Evolutionary conservation across 2,888 invertebrate species (phyloP), one percentile per base, ranked within the genome.

Genomic region (Pachliopta kotzebuea): DNA sequence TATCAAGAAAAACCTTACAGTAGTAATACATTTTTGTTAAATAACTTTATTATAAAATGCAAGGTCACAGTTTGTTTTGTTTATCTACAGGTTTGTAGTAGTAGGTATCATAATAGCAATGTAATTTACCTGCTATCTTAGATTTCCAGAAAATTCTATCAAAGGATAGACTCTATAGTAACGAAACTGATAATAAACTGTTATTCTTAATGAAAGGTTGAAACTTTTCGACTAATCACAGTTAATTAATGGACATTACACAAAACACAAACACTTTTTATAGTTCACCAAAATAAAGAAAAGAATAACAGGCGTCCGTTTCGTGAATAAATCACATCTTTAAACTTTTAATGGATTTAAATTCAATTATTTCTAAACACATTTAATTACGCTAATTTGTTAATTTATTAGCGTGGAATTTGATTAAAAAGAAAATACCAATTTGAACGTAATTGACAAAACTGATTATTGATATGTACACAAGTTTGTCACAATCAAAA

Each of bases 401-500:
- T 14, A 69, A 21, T 21, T 9, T 21, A 21, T 52, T 21, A 21
- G 21, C 14, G 14, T 21, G 7, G n/a, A 21, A 21, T 52, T 21
- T 49, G 60, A 57, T 20, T 57, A 66, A 62, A 67, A 68, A 65
- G 58, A 67, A 56, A 54, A 67, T 56, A 42, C 56, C 65, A 70
- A 68, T 63, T 61, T 54, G 24, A 67, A 55, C 64, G 58, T 57
- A 29, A 53, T 56, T 62, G 42, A 54, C 52, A 57, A 67, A 65
- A 54, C 52, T 52, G 67, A 66, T 65, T 63, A 67, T 58, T 67
- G 60, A 67, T 68, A 67, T 63, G 70, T 62, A 66, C 67, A 67
- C 66, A 71, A 14, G 21, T 21, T 62, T 58, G 55, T 56, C 63
- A 68, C 53, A 69, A 60, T 69, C 55, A 63, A 57, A 65, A 67